Base-by-base conservation (phyloP, 2,888 invertebrate species). In the Synergus itoensis region DNA sequence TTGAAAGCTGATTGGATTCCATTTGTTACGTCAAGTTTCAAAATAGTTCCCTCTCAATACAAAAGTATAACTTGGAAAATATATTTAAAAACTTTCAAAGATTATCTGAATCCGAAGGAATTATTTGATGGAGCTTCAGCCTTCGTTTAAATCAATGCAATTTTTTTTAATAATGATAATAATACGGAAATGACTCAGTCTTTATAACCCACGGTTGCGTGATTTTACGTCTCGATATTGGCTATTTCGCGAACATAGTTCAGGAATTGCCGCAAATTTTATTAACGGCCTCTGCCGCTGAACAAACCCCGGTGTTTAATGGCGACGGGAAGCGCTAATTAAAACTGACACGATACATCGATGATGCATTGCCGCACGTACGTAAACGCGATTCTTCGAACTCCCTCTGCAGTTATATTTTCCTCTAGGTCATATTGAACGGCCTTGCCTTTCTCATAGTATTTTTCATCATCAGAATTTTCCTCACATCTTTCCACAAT, bases 301-400 rank as follows among this genome's bases (percentile, higher is more conserved):
- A 83, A 83, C 82, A 83, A 81, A 80, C 65, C 79, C 80, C 81
- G 80, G 80, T 85, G 86, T 88, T 88, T 85, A 87, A 88, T 84
- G 86, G 88, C 81, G 84, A 67, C 81, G 85, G 83, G 79, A 84
- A 63, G 81, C 84, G 83, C 87, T 90, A 89, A 89, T 89, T 89
- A 89, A 90, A 87, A 89, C 84, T 86, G 88, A 88, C 88, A 84
- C 83, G 83, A 82, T 82, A 81, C 82, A 82, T 83, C 79, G 82
- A 81, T 83, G 84, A 86, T 86, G 81, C 82, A 85, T 86, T 82
- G 82, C 77, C 75, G 77, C 77, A 73, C 36, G 53, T 40, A 73
- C 36, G 45, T 16, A 73, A 73, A 53, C 28, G 53, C 48, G 36
- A 73, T 73, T 73, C 53, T 53, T 73, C n/a, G 48, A 73, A 73